Conservation (phyloP, 2,797 vertebrate genomes). For the Cichlasoma orientale region DNA sequence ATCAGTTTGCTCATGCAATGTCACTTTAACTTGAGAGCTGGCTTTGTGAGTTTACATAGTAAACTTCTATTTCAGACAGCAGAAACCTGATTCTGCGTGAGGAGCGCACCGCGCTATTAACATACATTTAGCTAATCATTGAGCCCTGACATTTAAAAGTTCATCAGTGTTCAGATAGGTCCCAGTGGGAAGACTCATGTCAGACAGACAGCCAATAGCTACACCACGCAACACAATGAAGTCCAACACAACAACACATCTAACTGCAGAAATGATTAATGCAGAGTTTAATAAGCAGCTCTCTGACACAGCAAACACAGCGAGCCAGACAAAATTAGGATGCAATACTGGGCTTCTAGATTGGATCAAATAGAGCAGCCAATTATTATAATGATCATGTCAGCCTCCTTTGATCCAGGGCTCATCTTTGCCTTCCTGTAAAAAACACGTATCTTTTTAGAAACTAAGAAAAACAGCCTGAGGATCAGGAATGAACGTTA, state of each 20-base stretch:
- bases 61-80: slow-evolving; percentile 16
- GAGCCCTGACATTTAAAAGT: slow-evolving; percentile 40
- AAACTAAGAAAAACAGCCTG: slow-evolving; percentile 9
- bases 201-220: not conserved
- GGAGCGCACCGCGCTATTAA: not conserved
- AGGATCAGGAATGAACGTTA: not conserved
- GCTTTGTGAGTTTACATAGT: not conserved
- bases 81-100: slow-evolving; percentile 3
- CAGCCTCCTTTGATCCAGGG: slow-evolving; percentile 25
- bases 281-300: slow-evolving; percentile 6
- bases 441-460: slow-evolving; percentile 6
- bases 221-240: not conserved
- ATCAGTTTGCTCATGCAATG: not conserved
- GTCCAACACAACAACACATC: not conserved
- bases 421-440: slow-evolving; percentile 10
- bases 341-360: not conserved
- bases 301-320: slow-evolving; percentile 4
- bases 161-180: slow-evolving; percentile 2
- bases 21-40: slow-evolving; percentile 22
- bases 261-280: slow-evolving; percentile 1
- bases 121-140: slow-evolving; percentile 10
- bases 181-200: not conserved
- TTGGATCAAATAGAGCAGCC: slow-evolving; percentile 20
- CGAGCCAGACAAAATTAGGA: not conserved
- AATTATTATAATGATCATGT: slow-evolving; percentile 13